Percentiles rank a stretch among this genome's conserved stretches.
Conservation (phyloP, 2,888 invertebrate species). For the Cantharis rufa region DNA sequence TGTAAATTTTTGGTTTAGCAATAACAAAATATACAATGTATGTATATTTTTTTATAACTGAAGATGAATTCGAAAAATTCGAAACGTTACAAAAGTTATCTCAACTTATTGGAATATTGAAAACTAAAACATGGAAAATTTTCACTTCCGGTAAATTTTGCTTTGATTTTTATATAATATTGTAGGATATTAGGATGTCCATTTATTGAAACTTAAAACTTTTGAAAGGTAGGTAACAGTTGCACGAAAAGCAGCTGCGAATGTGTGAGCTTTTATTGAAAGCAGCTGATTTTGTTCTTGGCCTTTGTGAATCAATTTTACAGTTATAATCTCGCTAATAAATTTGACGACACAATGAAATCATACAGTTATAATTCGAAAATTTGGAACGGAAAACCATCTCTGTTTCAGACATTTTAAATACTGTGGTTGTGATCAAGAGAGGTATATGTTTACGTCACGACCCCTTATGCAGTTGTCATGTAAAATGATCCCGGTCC, state of each 20-base stretch:
- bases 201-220: too few relatives aligned
- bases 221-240: neutral
- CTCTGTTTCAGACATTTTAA: neutral
- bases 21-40: too few relatives aligned
- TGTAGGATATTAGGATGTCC: too few relatives aligned
- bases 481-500: conserved; percentile 42
- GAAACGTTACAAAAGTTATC: neutral
- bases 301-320: neutral
- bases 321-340: neutral
- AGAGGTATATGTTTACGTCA: conserved; percentile 41
- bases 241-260: neutral
- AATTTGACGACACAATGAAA: neutral
- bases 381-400: neutral
- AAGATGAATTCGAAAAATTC: neutral
- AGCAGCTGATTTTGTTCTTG: neutral
- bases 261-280: neutral
- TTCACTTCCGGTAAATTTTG: neutral
- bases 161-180: neutral
- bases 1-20: neutral
- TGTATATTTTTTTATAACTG: neutral
- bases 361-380: neutral
- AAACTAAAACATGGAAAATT: neutral
- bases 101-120: too few relatives aligned
- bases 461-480: conserved; percentile 50
- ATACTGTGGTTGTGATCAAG: conserved; percentile 4